Conservation (phyloP, 2,888 invertebrate species). For the Adelphocoris suturalis region DNA sequence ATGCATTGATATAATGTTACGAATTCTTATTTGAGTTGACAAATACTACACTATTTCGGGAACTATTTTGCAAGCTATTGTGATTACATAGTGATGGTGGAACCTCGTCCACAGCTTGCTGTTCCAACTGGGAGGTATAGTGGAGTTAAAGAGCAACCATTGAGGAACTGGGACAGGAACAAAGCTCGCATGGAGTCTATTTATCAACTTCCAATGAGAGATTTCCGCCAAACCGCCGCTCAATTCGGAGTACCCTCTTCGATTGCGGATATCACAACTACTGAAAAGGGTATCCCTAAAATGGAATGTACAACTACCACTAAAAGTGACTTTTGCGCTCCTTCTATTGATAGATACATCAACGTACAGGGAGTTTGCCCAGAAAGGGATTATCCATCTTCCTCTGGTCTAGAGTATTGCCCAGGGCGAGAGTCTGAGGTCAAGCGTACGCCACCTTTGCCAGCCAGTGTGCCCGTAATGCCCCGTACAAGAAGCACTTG, state of each 20-base stretch:
- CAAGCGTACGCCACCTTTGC: background rate
- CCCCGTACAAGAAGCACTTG: background rate
- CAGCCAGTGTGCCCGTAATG: background rate
- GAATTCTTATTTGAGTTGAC: no score
- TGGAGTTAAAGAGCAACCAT: slow-evolving; percentile 16
- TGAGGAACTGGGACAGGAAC: slow-evolving; percentile 62
- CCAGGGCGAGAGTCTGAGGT: background rate
- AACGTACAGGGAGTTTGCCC: slow-evolving; percentile 33
- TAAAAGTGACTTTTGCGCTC: slow-evolving; percentile 51
- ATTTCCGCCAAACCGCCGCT: slow-evolving; percentile 34
- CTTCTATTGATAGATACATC: slow-evolving; percentile 51
- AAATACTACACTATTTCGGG: background rate
- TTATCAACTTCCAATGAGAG: slow-evolving; percentile 40
- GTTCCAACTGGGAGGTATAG: slow-evolving; percentile 29
- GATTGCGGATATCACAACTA: slow-evolving; percentile 20
- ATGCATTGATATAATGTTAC: no score
- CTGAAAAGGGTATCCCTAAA: slow-evolving; percentile 54
- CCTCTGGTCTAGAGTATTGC: slow-evolving; percentile 49
- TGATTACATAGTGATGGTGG: slow-evolving; percentile 1
- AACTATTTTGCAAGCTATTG: background rate
- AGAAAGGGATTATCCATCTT: slow-evolving; percentile 33
- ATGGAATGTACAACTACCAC: slow-evolving; percentile 66
- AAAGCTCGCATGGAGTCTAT: slow-evolving; percentile 53
- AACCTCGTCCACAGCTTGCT: background rate
- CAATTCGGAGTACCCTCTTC: slow-evolving; percentile 58